Base-by-base conservation (phyloP, 2,888 invertebrate genomes). In the Chrysolina oricalcia region DNA sequence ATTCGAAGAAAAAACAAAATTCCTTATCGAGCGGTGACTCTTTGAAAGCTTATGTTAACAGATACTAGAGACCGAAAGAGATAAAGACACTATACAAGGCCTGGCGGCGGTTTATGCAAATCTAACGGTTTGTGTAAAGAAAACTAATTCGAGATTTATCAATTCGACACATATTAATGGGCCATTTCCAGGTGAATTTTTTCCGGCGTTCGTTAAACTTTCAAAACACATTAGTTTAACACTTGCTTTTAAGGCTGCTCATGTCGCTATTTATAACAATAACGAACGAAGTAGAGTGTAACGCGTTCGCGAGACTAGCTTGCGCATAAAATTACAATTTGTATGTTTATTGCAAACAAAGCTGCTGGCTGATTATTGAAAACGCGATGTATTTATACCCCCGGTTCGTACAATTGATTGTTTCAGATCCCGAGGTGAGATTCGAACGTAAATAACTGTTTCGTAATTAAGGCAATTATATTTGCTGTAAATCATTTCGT, bases 301-400 rank as follows among this genome's bases (percentile, higher is more conserved):
- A 76, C 76, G 69, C 43, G 48, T 15, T 66, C 35, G 59, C 19
- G 53, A 50, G 56, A 40, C 63, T 35, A 41, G 59, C 23, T 62
- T 73, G 56, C 70, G 73, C 70, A 76, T 76, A 73, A 76, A 66
- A 73, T 70, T 64, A 27, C 76, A 46, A 76, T 76, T 76, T 76
- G 64, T 76, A 73, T 71, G 73, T 73, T 67, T 53, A 70, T 70
- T 70, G 73, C 48, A 70, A 69, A 75, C 62, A 65, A 65, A 56
- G 66, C 68, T 62, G 41, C 27, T 43, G 67, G 19, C 41, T 56
- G 53, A 35, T 53, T 56, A 68, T 68, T 59, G 59, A 59, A 59
- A 59, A 59, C n/a, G 27, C n/a, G 23, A 59, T 59, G 15, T 59
- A 59, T 59, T 59, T 53, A 19, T 68, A 21, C 40, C 27, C 19